A percentile compares a stretch with the other conserved stretches of the same genome.
These are phyloP conservation scores for Procambarus virginalis DNA, from an alignment of 1,140 invertebrate genomes.

Conservation along the genomic window DNA sequence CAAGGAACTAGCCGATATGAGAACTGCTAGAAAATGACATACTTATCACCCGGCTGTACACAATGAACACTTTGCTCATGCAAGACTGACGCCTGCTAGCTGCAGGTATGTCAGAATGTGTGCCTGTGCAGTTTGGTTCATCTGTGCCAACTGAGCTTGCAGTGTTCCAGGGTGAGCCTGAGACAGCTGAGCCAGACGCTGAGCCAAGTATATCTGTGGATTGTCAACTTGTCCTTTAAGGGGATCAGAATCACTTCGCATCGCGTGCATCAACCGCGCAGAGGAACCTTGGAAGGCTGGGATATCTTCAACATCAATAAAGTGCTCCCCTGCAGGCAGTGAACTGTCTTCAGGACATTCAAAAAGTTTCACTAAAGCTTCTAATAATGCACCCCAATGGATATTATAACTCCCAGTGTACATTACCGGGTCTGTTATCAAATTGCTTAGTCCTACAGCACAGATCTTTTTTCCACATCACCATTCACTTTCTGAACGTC, in stretches of 20 bases:
- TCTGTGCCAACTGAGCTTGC: constrained; percentile 28
- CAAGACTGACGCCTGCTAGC: constrained; percentile 75
- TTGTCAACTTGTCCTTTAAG: constrained; percentile 79
- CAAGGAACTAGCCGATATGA: not conserved
- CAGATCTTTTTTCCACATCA: constrained; percentile 88
- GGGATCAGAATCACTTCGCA: constrained; percentile 83
- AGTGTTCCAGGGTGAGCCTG: constrained; percentile 80
- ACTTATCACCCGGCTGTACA: not conserved
- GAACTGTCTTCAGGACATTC: constrained; percentile 90
- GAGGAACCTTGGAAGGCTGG: constrained; percentile 92
- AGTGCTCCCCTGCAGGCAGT: constrained; percentile 87
- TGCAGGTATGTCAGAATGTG: constrained; percentile 76
- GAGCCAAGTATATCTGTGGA: constrained; percentile 76
- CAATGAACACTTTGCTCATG: constrained; percentile 62
- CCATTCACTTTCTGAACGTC: constrained; percentile 92
- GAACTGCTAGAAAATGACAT: not conserved
- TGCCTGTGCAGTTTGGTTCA: constrained; percentile 67
- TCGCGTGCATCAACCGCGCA: constrained; percentile 90
- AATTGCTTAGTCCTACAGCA: constrained; percentile 89
- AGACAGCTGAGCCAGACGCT: constrained; percentile 81
- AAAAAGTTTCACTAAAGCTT: constrained; percentile 88
- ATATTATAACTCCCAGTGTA: constrained; percentile 80
- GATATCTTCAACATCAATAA: constrained; percentile 89
- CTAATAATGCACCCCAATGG: constrained; percentile 77
- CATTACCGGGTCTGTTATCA: constrained; percentile 85